Evolutionary conservation across 2,888 invertebrate genomes (phyloP).

Genomic region (Rhorus exstirpatorius): DNA sequence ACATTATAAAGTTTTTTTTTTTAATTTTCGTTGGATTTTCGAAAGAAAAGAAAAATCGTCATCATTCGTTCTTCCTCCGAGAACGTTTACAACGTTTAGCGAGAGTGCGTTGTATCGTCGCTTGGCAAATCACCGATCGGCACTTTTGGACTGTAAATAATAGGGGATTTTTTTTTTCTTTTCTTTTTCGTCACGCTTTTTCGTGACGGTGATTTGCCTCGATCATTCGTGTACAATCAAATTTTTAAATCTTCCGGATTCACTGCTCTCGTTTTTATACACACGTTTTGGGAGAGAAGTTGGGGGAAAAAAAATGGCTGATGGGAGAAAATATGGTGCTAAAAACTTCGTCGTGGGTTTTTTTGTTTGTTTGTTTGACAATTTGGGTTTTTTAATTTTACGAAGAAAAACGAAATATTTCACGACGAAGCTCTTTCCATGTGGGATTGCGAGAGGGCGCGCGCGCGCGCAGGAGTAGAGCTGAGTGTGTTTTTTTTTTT

Average conservation of each 20-base stretch:
- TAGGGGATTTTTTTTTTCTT: constrained; percentile 14
- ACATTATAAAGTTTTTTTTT: constrained; percentile 2
- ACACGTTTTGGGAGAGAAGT: neutral
- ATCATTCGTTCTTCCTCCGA: too few relatives aligned
- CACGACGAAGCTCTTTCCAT: constrained; percentile 33
- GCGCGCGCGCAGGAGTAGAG: too few relatives aligned
- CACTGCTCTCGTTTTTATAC: neutral
- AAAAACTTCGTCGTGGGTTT: constrained; percentile 40
- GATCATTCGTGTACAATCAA: constrained; percentile 35
- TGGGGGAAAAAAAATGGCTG: neutral
- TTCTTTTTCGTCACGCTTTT: constrained; percentile 6
- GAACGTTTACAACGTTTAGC: constrained; percentile 2
- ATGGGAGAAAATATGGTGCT: constrained; percentile 56
- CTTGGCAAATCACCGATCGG: constrained; percentile 16
- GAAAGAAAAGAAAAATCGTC: constrained; percentile 3
- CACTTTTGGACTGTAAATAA: constrained; percentile 57
- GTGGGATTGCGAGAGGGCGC: too few relatives aligned
- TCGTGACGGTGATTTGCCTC: constrained; percentile 21
- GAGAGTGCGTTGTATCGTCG: constrained; percentile 10
- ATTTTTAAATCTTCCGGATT: constrained; percentile 33
- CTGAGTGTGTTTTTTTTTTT: too few relatives aligned
- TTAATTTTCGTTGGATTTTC: constrained; percentile 6
- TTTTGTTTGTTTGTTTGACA: constrained; percentile 14
- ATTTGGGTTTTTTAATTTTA: neutral
- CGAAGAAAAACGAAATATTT: neutral